Percentiles rank a stretch among this genome's conserved stretches.
These are phyloP conservation scores for Lytechinus variegatus DNA, from an alignment of 35 echinoderm and acorn worm genomes.

Conservation along the genomic window DNA sequence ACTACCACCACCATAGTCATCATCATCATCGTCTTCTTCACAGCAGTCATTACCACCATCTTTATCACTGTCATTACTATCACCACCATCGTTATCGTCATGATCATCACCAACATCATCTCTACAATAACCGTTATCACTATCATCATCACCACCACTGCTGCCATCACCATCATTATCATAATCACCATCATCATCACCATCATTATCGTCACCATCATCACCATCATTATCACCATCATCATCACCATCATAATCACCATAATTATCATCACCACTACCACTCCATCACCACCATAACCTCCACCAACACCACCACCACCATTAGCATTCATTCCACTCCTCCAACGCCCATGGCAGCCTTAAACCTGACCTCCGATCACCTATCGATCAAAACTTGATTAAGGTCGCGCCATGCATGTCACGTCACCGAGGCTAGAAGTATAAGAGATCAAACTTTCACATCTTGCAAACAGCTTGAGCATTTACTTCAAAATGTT, in stretches of 20 bases:
- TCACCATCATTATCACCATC: constrained; percentile 38
- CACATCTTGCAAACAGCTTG: not conserved
- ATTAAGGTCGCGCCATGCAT: not conserved
- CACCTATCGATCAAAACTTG: not conserved
- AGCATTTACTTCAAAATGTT: not conserved
- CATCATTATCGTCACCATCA: constrained; percentile 61
- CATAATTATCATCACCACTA: not conserved
- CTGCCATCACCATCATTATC: not conserved
- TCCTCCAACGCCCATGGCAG: not conserved
- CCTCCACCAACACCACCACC: too few relatives aligned
- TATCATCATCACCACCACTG: constrained; percentile 54
- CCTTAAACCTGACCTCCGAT: not conserved
- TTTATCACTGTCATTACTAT: not conserved
- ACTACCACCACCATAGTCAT: constrained; percentile 15
- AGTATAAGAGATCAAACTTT: not conserved
- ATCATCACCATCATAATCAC: constrained; percentile 57
- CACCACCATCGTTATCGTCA: constrained; percentile 47
- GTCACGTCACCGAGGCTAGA: not conserved
- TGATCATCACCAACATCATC: constrained; percentile 1
- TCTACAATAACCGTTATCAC: not conserved
- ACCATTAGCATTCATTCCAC: too few relatives aligned
- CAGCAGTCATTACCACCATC: not conserved
- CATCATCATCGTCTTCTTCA: constrained; percentile 28
- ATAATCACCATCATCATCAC: constrained; percentile 32
- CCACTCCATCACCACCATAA: not conserved